A percentile compares a stretch with the other conserved stretches of the same genome.
These are phyloP conservation scores for Rhinella marina DNA, from an alignment of 2,797 vertebrate genomes.

Conservation along the genomic window DNA sequence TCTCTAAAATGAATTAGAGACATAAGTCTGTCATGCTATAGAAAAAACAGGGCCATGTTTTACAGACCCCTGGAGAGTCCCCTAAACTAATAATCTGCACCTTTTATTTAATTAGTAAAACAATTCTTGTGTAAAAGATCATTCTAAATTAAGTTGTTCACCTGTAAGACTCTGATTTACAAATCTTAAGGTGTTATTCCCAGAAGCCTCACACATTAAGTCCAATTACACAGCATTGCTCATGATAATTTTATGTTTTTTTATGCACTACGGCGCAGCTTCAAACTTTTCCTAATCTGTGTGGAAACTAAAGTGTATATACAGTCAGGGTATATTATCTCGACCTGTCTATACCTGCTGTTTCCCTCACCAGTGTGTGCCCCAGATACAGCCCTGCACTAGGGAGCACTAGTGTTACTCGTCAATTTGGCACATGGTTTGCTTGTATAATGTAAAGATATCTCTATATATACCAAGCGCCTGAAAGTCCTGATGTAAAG, in stretches of 20 bases:
- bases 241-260: neutral
- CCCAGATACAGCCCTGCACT: too few species aligned
- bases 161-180: neutral
- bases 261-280: too few species aligned
- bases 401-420: too few species aligned
- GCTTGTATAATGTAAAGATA: too few species aligned
- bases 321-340: too few species aligned
- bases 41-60: neutral
- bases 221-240: neutral
- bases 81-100: neutral
- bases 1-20: neutral
- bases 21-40: neutral
- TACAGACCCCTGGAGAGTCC: neutral
- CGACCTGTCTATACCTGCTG: too few species aligned
- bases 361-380: too few species aligned
- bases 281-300: too few species aligned
- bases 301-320: too few species aligned
- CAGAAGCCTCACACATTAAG: neutral
- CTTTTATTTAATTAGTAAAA: constrained; percentile 23
- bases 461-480: too few species aligned
- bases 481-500: too few species aligned
- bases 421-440: too few species aligned
- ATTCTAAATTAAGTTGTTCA: constrained; percentile 11
- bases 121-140: neutral
- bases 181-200: neutral